A percentile compares a stretch with the other conserved stretches of the same genome.
Evolutionary conservation across 1,140 invertebrate species (phyloP).

Genomic region (Araneus ventricosus): DNA sequence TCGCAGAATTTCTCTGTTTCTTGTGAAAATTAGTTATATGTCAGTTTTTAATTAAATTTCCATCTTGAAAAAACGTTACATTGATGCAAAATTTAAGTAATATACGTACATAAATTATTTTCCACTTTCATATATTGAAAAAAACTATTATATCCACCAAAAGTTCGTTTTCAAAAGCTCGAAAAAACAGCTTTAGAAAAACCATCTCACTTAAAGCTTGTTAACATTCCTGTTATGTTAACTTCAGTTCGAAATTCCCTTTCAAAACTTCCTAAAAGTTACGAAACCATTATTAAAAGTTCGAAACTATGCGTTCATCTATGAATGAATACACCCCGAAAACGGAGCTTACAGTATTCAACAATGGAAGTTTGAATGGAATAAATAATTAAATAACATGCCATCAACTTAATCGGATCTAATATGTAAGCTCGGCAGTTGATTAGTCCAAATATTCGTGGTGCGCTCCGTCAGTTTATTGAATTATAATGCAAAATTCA

Average conservation of each 20-base stretch:
- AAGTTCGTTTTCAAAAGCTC: too few relatives aligned
- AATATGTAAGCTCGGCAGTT: background rate
- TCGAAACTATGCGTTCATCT: background rate
- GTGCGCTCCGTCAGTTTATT: background rate
- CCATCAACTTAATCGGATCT: background rate
- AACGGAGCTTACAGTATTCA: background rate
- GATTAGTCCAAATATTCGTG: background rate
- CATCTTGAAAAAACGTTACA: too few relatives aligned
- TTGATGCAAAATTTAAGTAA: too few relatives aligned
- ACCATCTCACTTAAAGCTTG: too few relatives aligned
- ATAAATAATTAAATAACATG: background rate
- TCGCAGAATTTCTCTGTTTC: too few relatives aligned
- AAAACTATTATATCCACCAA: too few relatives aligned
- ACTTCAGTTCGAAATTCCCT: background rate
- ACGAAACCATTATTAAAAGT: background rate
- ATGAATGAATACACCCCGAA: background rate
- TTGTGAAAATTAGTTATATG: too few relatives aligned
- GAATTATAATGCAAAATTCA: conserved; percentile 7
- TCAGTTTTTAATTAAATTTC: too few relatives aligned
- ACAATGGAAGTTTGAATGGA: background rate
- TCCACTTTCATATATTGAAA: too few relatives aligned
- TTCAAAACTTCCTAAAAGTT: background rate
- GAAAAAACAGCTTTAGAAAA: too few relatives aligned
- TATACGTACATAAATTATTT: too few relatives aligned
- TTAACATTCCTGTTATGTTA: too few relatives aligned